phyloP scores from a whole-genome alignment of 2,888 invertebrate species.

The Cremastobaeus sp. region DNA sequence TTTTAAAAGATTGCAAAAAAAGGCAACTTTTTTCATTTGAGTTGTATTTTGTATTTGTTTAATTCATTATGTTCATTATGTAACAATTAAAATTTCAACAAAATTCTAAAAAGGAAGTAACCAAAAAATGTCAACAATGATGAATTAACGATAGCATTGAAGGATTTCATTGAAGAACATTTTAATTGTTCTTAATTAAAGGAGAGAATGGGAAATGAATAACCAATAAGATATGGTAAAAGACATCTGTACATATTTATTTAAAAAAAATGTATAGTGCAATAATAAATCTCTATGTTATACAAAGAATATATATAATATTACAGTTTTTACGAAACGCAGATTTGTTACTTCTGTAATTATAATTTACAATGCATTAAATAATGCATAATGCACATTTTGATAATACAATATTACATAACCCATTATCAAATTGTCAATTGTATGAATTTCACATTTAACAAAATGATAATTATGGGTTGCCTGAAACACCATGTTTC shows the following conservation, averaged over 20 bases:
- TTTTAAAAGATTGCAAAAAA: too few relatives aligned
- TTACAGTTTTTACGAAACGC: slow-evolving; percentile 27
- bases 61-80: too few relatives aligned
- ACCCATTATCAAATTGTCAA: slow-evolving; percentile 27
- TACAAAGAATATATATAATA: slow-evolving; percentile 42
- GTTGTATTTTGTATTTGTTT: too few relatives aligned
- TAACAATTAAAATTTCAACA: too few relatives aligned
- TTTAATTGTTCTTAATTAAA: not conserved
- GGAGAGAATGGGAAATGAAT: not conserved
- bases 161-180: not conserved
- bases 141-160: too few relatives aligned
- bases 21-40: too few relatives aligned
- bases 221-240: slow-evolving; percentile 32
- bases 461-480: slow-evolving; percentile 21
- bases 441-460: slow-evolving; percentile 36
- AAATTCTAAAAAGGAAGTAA: too few relatives aligned
- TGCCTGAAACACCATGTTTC: not conserved
- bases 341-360: slow-evolving; percentile 24
- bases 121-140: too few relatives aligned
- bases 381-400: slow-evolving; percentile 30
- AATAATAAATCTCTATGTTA: slow-evolving; percentile 54
- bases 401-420: slow-evolving; percentile 44
- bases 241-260: slow-evolving; percentile 52
- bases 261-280: slow-evolving; percentile 47
- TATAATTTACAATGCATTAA: slow-evolving; percentile 47